A percentile compares a stretch with the other conserved stretches of the same genome.
phyloP scores from a whole-genome alignment of 2,888 invertebrate genomes.

The Dolichomitus sp. region DNA sequence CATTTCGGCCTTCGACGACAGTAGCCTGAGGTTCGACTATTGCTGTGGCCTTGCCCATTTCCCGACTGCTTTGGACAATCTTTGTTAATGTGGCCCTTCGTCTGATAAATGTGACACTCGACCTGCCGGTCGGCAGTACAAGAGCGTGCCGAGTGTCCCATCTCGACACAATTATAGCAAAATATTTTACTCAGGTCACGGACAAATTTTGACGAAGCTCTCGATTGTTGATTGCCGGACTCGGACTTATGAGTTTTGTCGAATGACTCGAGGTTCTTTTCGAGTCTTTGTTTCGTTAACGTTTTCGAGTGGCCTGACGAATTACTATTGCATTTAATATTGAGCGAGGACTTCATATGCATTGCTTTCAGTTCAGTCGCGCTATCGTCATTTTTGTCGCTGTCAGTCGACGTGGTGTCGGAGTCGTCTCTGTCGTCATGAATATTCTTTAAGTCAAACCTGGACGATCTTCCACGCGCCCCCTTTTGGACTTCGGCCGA shows the following conservation, averaged over 20 bases:
- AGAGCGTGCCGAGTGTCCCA: slow-evolving; percentile 44
- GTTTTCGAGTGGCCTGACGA: slow-evolving; percentile 8
- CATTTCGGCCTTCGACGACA: slow-evolving; percentile 38
- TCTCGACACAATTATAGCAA: slow-evolving; percentile 42
- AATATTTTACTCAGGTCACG: slow-evolving; percentile 43
- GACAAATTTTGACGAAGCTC: neutral
- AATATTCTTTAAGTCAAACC: neutral
- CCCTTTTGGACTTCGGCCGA: slow-evolving; percentile 6
- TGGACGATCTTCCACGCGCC: neutral
- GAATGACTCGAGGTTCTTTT: slow-evolving; percentile 34
- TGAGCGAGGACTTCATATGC: neutral
- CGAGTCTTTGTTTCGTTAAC: slow-evolving; percentile 16
- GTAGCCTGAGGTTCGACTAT: slow-evolving; percentile 54
- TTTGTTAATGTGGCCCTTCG: slow-evolving; percentile 40
- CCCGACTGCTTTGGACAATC: slow-evolving; percentile 50
- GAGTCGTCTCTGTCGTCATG: neutral
- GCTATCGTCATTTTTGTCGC: neutral
- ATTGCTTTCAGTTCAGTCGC: neutral
- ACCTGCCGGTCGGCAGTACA: slow-evolving; percentile 41
- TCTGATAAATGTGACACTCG: slow-evolving; percentile 36
- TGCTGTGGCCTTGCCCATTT: slow-evolving; percentile 54
- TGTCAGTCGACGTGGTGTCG: neutral
- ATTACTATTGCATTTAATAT: neutral
- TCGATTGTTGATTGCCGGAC: neutral
- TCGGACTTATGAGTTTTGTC: slow-evolving; percentile 21